These are phyloP conservation scores for Limnephilus lunatus DNA, from an alignment of 2,888 invertebrate genomes.

Conservation along the genomic window DNA sequence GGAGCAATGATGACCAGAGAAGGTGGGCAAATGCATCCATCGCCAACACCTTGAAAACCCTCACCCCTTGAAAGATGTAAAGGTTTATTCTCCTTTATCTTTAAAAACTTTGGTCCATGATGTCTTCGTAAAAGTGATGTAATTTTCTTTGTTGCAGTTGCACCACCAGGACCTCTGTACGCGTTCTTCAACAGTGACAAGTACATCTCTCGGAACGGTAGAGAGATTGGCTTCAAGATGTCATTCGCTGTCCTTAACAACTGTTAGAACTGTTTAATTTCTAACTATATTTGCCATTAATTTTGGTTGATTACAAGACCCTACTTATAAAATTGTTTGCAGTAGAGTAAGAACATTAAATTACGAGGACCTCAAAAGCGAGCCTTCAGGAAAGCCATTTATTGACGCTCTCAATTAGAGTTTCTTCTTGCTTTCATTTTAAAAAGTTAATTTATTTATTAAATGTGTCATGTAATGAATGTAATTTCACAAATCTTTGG, in stretches of 20 bases:
- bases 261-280: background rate
- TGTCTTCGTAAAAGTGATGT: background rate
- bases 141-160: background rate
- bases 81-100: background rate
- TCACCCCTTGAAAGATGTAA: no score
- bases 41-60: no score
- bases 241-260: background rate
- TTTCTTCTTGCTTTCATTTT: background rate
- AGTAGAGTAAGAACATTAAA: background rate
- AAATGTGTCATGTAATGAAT: background rate
- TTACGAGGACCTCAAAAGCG: background rate
- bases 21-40: no score
- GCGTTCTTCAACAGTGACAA: constrained; percentile 46
- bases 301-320: background rate
- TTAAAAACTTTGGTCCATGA: background rate
- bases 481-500: background rate
- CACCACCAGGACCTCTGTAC: constrained; percentile 39
- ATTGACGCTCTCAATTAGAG: background rate
- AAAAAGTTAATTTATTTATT: background rate
- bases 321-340: background rate
- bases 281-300: background rate
- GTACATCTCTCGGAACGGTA: background rate
- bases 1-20: background rate
- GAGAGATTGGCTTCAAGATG: constrained; percentile 29
- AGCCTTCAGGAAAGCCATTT: background rate